These are phyloP conservation scores for Nymphalis io DNA, from an alignment of 1,140 invertebrate genomes.

Conservation along the genomic window DNA sequence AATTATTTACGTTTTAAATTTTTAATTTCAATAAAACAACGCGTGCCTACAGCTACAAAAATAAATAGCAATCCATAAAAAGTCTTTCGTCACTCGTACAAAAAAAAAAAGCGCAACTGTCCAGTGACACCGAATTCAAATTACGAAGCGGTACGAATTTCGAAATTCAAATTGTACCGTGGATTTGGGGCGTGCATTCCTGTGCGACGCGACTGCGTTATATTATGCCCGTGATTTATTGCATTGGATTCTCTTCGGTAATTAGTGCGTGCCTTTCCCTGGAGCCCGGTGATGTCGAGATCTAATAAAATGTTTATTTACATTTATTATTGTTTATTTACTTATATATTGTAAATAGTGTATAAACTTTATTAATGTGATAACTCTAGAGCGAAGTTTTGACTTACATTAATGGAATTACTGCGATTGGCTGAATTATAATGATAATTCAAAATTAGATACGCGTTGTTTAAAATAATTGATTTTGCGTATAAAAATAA, in stretches of 20 bases:
- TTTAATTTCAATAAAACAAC: too few species aligned
- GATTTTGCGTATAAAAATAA: too few species aligned
- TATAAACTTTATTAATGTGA: background rate
- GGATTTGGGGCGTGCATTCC: conserved; percentile 73
- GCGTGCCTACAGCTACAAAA: background rate
- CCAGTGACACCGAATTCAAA: conserved; percentile 39
- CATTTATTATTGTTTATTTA: background rate
- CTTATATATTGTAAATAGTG: too few species aligned
- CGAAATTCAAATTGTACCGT: conserved; percentile 36
- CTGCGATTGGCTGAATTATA: too few species aligned
- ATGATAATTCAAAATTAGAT: too few species aligned
- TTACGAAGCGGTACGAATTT: conserved; percentile 24
- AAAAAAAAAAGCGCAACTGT: conserved; percentile 16
- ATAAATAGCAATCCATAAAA: conserved; percentile 6
- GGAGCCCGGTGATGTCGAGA: conserved; percentile 27
- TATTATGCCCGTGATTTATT: conserved; percentile 78
- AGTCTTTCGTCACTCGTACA: background rate
- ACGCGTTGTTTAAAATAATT: too few species aligned
- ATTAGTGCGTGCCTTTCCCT: conserved; percentile 73
- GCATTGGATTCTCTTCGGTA: conserved; percentile 77
- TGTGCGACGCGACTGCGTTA: conserved; percentile 60
- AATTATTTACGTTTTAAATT: too few species aligned
- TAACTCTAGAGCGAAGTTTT: too few species aligned
- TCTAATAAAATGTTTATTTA: conserved; percentile 26
- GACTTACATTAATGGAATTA: background rate